Conservation (phyloP, 2,113 vertebrate species). For the Cephalopterus ornatus region DNA sequence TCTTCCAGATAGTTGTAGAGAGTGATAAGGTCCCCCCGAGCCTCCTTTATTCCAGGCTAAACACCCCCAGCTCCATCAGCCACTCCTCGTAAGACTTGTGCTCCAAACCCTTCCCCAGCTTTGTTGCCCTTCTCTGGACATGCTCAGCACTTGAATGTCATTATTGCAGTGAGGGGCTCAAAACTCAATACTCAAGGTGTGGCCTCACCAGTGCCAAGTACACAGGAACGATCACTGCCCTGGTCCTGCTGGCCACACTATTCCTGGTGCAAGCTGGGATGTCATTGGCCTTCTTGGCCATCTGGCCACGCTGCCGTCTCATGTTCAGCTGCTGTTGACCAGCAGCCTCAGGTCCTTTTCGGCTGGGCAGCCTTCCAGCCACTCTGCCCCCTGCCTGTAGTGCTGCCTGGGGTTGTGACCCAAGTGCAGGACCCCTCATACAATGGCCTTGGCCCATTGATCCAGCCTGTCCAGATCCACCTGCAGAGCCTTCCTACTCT, state of each 20-base stretch:
- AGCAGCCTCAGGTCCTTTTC: neutral
- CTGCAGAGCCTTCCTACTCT: neutral
- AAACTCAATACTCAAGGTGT: neutral
- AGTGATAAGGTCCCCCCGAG: neutral
- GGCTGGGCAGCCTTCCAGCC: neutral
- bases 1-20: neutral
- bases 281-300: neutral
- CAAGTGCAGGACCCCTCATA: neutral
- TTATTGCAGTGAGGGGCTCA: neutral
- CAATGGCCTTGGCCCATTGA: too few relatives aligned
- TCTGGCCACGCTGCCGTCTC: neutral
- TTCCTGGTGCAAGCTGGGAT: neutral
- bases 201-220: neutral
- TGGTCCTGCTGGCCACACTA: neutral
- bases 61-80: neutral
- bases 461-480: neutral
- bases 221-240: neutral
- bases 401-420: neutral
- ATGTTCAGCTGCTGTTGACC: neutral
- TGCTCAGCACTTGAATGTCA: neutral
- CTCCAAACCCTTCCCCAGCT: neutral
- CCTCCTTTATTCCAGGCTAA: neutral
- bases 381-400: neutral
- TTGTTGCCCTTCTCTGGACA: neutral
- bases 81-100: neutral